Base-by-base conservation (phyloP, 2,113 vertebrate genomes). In the Lathamus discolor region DNA sequence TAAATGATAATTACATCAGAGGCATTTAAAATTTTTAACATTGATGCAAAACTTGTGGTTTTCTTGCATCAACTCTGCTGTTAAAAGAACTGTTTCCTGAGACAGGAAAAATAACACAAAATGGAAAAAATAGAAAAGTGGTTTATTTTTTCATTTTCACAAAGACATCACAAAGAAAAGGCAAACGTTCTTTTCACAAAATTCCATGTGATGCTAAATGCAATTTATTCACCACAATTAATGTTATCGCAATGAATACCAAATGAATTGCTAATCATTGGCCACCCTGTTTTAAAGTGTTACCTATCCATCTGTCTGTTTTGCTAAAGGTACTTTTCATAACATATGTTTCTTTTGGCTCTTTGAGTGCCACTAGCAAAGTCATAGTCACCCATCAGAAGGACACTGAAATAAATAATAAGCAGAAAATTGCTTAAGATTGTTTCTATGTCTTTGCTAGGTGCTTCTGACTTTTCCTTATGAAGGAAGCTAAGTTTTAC, bases 231-330 rank as follows among this genome's bases (percentile, higher is more conserved):
- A 86, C 59, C 43, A 89, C 55, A 81, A 94, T 90, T 94, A 93
- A 96, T 91, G 66, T 80, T 93, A 96, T 90, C 0, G 0, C 79
- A 88, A 44, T 91, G 95, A 96, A 94, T 96, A 96, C 46, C 52
- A 93, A 91, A 97, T 94, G 74, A 95, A 96, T 91, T 93, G 90
- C 86, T 96, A 93, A 90, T 93, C 86, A 69, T 66, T 93, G 95
- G 84, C 62, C 88, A 94, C 67, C 59, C 52, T 55, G 16, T 92
- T 95, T 93, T 90, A 72, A 90, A 86, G 62, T 96, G 86, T 94
- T 92, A 97, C 94, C 93, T 95, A 90, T 92, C 94, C 94, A 96
- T 96, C 91, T 96, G 93, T 95, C 83, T 96, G 90, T 94, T 95
- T 97, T 95, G 57, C 69, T 92, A 86, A 86, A 96, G 88, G 84